Base-by-base conservation (phyloP, 2,113 vertebrate genomes). In the Cebus imitator region DNA sequence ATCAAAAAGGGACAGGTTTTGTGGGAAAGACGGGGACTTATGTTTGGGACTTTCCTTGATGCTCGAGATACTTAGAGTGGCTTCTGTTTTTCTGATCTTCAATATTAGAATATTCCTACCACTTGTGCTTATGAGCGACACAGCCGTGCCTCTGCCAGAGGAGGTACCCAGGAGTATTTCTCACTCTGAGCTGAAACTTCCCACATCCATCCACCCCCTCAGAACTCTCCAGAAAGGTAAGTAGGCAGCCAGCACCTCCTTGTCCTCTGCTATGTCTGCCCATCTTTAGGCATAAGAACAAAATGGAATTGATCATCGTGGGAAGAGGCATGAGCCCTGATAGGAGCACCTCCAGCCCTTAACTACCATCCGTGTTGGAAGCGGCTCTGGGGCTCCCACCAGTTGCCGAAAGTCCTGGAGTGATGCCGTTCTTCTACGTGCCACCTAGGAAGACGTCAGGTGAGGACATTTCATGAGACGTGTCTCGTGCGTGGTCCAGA, bases 401-500 rank as follows among this genome's bases (percentile, higher is more conserved):
- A 1, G 13, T 27, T 17, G 10, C 21, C 58, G n/a, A 14, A 25
- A 5, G 4, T 81, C 82, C 45, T 55, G 1, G 0, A 30, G 8
- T 40, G 16, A 2, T 4, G 18, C 20, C 4, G 1, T 2, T 23
- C 14, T 80, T 55, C 40, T 35, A 9, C n/a, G 5, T 32, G n/a
- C 61, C 30, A 18, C 23, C 35, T n/a, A 32, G 23, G 55, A 78
- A 5, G 21, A 23, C 0, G 0, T 32, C 13, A 13, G 45, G 45
- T 7, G 7, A 20, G 48, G 91, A 66, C 16, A 0, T 35, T 40
- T 17, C 9, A 2, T 16, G 2, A 35, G 13, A n/a, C 3, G 8
- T 4, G 23, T 10, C 35, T 12, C 0, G 48, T 3, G 1, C 2
- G 0, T 1, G n/a, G 30, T 48, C 52, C 8, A 43, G 13, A 27